Percentiles rank a stretch among this genome's conserved stretches.
phyloP scores from a whole-genome alignment of 2,797 vertebrate species.

The Nannoperca australis region DNA sequence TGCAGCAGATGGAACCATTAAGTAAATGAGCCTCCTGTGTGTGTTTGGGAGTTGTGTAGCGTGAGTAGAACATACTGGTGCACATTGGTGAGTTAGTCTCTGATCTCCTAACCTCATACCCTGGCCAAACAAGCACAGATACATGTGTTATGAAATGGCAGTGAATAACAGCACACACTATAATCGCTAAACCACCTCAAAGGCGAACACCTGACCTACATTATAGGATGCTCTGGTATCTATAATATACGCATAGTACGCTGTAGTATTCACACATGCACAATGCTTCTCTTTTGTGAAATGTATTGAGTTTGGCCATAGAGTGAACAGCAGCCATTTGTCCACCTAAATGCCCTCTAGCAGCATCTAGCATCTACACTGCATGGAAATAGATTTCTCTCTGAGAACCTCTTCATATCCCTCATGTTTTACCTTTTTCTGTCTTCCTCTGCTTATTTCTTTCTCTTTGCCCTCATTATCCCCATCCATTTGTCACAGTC shows the following conservation, averaged over 20 bases:
- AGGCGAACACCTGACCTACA: neutral
- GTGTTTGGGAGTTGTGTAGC: constrained; percentile 85
- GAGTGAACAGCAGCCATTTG: constrained; percentile 32
- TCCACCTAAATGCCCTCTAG: constrained; percentile 34
- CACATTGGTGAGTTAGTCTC: constrained; percentile 86
- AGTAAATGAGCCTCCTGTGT: constrained; percentile 88
- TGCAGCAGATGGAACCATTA: constrained; percentile 93
- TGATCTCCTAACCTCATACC: constrained; percentile 76
- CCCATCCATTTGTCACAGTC: constrained; percentile 46
- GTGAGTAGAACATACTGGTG: constrained; percentile 89
- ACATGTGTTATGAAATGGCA: constrained; percentile 9
- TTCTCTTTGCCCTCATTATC: constrained; percentile 45
- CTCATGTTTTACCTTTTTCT: constrained; percentile 44
- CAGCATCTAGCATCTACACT: constrained; percentile 11
- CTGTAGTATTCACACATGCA: constrained; percentile 14
- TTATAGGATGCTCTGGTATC: constrained; percentile 6
- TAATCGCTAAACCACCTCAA: neutral
- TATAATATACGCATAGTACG: constrained; percentile 24
- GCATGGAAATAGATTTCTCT: constrained; percentile 32
- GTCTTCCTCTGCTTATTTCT: constrained; percentile 27
- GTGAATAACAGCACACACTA: neutral
- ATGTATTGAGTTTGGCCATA: constrained; percentile 30
- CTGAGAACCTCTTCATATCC: constrained; percentile 29
- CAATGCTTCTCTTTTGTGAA: constrained; percentile 28
- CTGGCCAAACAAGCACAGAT: constrained; percentile 15